These are phyloP conservation scores for Leuciscus idus DNA, from an alignment of 2,113 vertebrate genomes.

Conservation along the genomic window DNA sequence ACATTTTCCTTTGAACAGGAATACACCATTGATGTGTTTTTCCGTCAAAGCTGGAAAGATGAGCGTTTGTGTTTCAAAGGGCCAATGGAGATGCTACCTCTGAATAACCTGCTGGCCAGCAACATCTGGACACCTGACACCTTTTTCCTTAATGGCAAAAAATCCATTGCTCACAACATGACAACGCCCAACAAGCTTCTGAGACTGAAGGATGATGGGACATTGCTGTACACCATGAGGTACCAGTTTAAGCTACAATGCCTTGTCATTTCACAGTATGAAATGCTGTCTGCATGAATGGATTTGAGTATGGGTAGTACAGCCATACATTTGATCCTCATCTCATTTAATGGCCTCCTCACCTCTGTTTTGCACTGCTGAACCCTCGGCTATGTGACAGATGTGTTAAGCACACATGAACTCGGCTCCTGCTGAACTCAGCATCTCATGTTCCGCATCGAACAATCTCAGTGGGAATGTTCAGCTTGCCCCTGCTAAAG, in stretches of 20 bases:
- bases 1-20: slow-evolving; percentile 76
- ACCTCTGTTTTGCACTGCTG: not conserved
- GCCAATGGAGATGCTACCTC: slow-evolving; percentile 91
- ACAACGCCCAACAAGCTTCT: slow-evolving; percentile 97
- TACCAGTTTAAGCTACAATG: slow-evolving; percentile 60
- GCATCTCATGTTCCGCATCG: not conserved
- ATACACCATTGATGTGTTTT: slow-evolving; percentile 97
- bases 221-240: slow-evolving; percentile 98
- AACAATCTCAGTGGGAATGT: slow-evolving; percentile 21
- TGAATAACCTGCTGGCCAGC: slow-evolving; percentile 95
- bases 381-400: not conserved
- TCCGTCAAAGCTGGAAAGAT: slow-evolving; percentile 98
- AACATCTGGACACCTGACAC: slow-evolving; percentile 99
- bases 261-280: not conserved
- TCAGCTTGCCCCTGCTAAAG: not conserved
- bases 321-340: not conserved
- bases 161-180: slow-evolving; percentile 98
- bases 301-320: not conserved
- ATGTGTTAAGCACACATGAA: slow-evolving; percentile 10
- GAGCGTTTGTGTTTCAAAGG: slow-evolving; percentile 93
- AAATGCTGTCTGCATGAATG: not conserved
- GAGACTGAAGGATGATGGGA: slow-evolving; percentile 91
- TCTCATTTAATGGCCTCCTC: slow-evolving; percentile 21
- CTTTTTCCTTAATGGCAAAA: slow-evolving; percentile 97
- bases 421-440: slow-evolving; percentile 2